phyloP scores from a whole-genome alignment of 2,888 invertebrate species.

The Mythimna pallens region DNA sequence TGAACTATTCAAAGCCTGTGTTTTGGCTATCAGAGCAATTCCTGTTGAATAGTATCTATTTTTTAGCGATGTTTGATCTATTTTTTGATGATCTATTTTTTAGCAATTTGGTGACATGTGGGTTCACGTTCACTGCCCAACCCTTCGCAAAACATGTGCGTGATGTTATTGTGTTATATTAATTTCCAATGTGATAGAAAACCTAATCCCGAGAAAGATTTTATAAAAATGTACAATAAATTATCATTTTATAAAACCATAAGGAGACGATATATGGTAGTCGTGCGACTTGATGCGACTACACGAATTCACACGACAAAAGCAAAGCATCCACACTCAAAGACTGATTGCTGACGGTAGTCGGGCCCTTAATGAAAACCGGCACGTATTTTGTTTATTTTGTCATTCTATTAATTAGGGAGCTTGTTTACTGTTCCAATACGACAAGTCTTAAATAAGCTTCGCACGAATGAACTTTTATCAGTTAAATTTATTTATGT shows the following conservation, averaged over 20 bases:
- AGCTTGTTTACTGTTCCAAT: constrained; percentile 82
- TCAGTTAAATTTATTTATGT: constrained; percentile 80
- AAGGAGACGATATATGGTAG: constrained; percentile 11
- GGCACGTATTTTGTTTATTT: constrained; percentile 78
- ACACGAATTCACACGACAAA: constrained; percentile 34
- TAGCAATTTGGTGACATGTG: too few species aligned
- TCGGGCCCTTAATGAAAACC: constrained; percentile 70
- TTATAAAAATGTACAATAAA: not conserved
- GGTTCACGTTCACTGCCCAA: not conserved
- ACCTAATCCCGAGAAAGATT: not conserved
- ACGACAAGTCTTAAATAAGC: constrained; percentile 79
- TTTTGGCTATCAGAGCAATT: too few species aligned
- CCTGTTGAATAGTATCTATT: too few species aligned
- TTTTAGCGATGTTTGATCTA: too few species aligned
- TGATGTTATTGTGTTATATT: not conserved
- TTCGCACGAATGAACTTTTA: constrained; percentile 81
- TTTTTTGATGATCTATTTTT: too few species aligned
- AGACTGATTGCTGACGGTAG: constrained; percentile 70
- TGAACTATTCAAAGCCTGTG: too few species aligned
- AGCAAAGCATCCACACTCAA: constrained; percentile 53
- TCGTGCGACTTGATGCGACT: constrained; percentile 32
- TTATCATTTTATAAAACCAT: not conserved
- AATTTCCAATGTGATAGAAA: not conserved
- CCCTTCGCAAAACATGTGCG: not conserved
- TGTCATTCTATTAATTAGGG: constrained; percentile 83